Conservation (phyloP, 2,797 vertebrate genomes). For the Chrosomus eos region DNA sequence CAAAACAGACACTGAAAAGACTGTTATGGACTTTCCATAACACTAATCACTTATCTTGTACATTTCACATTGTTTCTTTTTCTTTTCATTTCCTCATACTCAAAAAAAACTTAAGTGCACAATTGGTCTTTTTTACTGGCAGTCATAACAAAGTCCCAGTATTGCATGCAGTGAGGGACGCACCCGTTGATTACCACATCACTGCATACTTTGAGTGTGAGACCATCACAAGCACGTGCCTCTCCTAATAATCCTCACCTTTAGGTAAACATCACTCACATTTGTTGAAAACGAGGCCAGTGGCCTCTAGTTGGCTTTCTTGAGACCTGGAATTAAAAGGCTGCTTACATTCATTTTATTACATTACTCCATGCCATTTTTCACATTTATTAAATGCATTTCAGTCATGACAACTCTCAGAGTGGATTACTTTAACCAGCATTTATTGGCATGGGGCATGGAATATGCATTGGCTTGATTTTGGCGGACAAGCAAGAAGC, state of each 20-base stretch:
- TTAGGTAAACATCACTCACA: slow-evolving; percentile 10
- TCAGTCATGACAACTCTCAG: too few species aligned
- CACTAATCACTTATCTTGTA: slow-evolving; percentile 5
- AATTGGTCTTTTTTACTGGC: not conserved
- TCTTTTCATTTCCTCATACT: not conserved
- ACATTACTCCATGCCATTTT: not conserved
- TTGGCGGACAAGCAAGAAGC: not conserved
- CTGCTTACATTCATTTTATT: not conserved
- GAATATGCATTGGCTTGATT: not conserved
- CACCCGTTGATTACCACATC: slow-evolving; percentile 27
- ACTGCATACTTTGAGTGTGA: slow-evolving; percentile 28
- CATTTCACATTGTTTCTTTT: not conserved
- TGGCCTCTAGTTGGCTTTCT: not conserved
- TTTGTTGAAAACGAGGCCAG: not conserved
- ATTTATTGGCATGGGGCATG: too few species aligned
- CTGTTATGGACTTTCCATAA: slow-evolving; percentile 13
- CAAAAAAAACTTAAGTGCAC: not conserved
- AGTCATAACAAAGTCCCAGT: slow-evolving; percentile 9
- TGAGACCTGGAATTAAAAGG: not conserved
- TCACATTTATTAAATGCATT: not conserved
- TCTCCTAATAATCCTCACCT: not conserved
- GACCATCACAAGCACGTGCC: slow-evolving; percentile 11
- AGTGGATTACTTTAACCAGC: too few species aligned
- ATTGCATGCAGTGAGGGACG: slow-evolving; percentile 1
- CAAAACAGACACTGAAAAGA: not conserved